A percentile compares a stretch with the other conserved stretches of the same genome.
phyloP scores from a whole-genome alignment of 2,113 vertebrate genomes.

The Australoheros scitulus region DNA sequence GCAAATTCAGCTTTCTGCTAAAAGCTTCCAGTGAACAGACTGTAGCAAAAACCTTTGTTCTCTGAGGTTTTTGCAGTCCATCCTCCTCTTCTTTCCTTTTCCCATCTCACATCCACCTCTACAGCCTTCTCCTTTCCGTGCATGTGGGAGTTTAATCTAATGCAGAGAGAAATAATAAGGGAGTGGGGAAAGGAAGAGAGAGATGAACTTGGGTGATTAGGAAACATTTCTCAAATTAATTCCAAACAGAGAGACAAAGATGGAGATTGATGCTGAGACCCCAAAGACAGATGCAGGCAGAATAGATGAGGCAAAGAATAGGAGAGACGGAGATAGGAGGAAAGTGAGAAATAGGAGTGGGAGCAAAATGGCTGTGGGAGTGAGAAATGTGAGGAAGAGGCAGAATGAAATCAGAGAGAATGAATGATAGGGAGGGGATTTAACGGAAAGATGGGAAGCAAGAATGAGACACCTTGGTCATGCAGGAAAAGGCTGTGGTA shows the following conservation, averaged over 20 bases:
- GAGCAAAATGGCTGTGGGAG: constrained; percentile 35
- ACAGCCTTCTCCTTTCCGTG: constrained; percentile 21
- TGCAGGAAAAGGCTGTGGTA: neutral
- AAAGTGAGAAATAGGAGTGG: constrained; percentile 39
- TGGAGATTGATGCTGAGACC: constrained; percentile 57
- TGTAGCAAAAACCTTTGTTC: constrained; percentile 35
- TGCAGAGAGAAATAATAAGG: constrained; percentile 45
- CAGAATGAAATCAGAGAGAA: constrained; percentile 48
- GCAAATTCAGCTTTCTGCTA: constrained; percentile 31
- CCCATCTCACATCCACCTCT: constrained; percentile 46
- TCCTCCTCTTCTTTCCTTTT: constrained; percentile 10
- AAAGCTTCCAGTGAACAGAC: constrained; percentile 36
- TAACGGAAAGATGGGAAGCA: constrained; percentile 10
- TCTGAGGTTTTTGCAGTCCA: constrained; percentile 17
- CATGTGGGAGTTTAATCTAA: constrained; percentile 56
- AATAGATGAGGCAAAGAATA: constrained; percentile 32
- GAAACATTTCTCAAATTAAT: constrained; percentile 49
- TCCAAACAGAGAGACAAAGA: constrained; percentile 58
- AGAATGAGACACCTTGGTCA: neutral
- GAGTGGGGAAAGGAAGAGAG: constrained; percentile 10
- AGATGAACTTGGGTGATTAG: constrained; percentile 57
- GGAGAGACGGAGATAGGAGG: constrained; percentile 15
- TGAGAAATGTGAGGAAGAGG: constrained; percentile 40
- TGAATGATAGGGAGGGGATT: constrained; percentile 29
- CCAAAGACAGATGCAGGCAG: constrained; percentile 27